Conservation (phyloP, 1,140 invertebrate genomes). For the Drosophila serrata region DNA sequence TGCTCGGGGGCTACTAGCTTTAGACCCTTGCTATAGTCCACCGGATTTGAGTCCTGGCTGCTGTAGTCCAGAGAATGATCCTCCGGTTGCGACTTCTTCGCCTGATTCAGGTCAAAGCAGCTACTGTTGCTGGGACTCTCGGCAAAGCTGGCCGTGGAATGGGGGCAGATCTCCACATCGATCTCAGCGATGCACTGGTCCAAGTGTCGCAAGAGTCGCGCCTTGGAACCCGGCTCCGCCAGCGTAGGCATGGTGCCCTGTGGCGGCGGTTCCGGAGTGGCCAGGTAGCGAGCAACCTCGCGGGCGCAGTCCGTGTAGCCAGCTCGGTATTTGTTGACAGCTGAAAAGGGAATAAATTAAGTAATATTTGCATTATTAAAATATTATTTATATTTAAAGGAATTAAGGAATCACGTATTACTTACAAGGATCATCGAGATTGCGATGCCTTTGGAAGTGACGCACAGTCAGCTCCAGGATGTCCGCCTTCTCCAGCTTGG, state of each 20-base stretch:
- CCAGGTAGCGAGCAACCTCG: constrained; percentile 89
- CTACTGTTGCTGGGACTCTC: constrained; percentile 78
- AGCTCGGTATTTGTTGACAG: constrained; percentile 87
- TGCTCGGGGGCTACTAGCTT: constrained; percentile 56
- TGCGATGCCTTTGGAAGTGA: constrained; percentile 92
- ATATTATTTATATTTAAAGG: background rate
- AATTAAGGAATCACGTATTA: background rate
- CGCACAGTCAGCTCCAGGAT: constrained; percentile 96
- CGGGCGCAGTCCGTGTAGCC: constrained; percentile 93
- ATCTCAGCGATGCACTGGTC: constrained; percentile 90
- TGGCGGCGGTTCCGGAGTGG: constrained; percentile 88
- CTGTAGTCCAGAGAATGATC: constrained; percentile 82
- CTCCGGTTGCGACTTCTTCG: constrained; percentile 62
- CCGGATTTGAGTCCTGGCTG: constrained; percentile 83
- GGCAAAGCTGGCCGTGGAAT: constrained; percentile 59
- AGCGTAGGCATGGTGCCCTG: constrained; percentile 88
- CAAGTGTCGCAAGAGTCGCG: constrained; percentile 89
- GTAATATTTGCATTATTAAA: background rate
- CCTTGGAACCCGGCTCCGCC: constrained; percentile 89
- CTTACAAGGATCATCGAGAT: constrained; percentile 88
- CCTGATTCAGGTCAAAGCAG: constrained; percentile 63
- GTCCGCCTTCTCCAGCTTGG: constrained; percentile 96
- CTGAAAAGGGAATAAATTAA: constrained; percentile 67
- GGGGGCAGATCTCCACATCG: constrained; percentile 88
- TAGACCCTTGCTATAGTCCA: constrained; percentile 81